These are phyloP conservation scores for Enteromius fasciolatus DNA, from an alignment of 2,797 vertebrate genomes.

Conservation along the genomic window DNA sequence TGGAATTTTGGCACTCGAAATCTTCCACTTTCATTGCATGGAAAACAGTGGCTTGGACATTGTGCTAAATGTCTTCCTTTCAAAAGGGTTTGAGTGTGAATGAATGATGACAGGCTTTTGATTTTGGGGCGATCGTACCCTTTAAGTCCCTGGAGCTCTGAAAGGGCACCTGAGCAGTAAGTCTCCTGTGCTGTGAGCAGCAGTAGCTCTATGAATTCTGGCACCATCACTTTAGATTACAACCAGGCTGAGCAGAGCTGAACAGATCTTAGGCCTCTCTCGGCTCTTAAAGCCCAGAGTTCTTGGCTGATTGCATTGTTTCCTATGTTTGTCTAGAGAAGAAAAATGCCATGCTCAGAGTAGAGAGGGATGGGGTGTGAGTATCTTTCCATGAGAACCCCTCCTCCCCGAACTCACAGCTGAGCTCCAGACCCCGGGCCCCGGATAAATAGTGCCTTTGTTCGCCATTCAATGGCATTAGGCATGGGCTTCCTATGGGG, in stretches of 20 bases:
- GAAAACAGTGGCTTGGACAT: neutral
- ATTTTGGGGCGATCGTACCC: slow-evolving; percentile 10
- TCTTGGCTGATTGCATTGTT: slow-evolving; percentile 67
- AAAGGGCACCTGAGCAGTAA: slow-evolving; percentile 20
- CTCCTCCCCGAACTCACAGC: slow-evolving; percentile 73
- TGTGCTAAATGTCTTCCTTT: neutral
- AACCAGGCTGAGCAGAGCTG: slow-evolving; percentile 31
- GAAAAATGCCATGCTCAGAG: slow-evolving; percentile 61
- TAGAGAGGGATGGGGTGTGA: slow-evolving; percentile 50
- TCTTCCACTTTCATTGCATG: neutral
- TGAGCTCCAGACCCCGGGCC: slow-evolving; percentile 71
- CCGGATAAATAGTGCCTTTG: slow-evolving; percentile 87
- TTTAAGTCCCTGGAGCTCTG: neutral
- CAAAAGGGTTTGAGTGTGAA: neutral
- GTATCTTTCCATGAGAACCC: slow-evolving; percentile 68
- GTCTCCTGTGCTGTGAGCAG: slow-evolving; percentile 26
- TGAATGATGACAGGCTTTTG: slow-evolving; percentile 18
- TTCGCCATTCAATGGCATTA: slow-evolving; percentile 89
- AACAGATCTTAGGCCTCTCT: slow-evolving; percentile 57
- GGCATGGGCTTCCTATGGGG: slow-evolving; percentile 89
- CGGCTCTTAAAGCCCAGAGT: slow-evolving; percentile 60
- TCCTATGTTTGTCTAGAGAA: slow-evolving; percentile 64
- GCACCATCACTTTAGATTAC: slow-evolving; percentile 33
- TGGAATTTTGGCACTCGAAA: neutral
- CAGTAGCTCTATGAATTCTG: slow-evolving; percentile 31